These are phyloP conservation scores for Falco cherrug DNA, from an alignment of 2,797 vertebrate species.

Conservation along the genomic window DNA sequence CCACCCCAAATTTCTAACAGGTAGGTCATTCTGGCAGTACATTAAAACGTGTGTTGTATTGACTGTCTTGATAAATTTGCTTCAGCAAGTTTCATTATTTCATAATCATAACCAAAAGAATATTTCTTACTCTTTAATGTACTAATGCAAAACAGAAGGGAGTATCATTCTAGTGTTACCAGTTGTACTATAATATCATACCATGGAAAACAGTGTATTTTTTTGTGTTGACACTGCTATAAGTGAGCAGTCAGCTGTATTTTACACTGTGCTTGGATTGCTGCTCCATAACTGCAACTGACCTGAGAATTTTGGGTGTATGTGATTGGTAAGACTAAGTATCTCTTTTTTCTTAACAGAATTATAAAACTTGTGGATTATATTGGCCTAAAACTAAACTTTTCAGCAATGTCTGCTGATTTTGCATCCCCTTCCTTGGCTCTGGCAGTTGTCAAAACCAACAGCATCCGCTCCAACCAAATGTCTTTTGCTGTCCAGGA, in stretches of 20 bases:
- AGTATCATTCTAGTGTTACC: background rate
- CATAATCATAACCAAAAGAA: background rate
- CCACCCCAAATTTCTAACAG: slow-evolving; percentile 82
- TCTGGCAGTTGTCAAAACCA: slow-evolving; percentile 82
- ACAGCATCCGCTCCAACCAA: slow-evolving; percentile 77
- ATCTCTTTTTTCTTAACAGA: slow-evolving; percentile 74
- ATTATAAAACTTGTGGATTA: slow-evolving; percentile 85
- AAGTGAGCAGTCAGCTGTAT: background rate
- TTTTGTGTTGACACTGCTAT: background rate
- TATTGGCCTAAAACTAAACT: slow-evolving; percentile 84
- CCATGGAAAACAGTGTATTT: background rate
- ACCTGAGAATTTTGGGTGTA: background rate
- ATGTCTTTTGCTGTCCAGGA: slow-evolving; percentile 81
- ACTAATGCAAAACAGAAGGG: background rate
- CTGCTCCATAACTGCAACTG: background rate
- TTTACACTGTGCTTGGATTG: background rate
- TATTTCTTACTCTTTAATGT: background rate
- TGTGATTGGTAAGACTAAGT: background rate
- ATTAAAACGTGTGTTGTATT: background rate
- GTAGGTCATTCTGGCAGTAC: slow-evolving; percentile 67
- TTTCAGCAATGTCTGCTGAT: slow-evolving; percentile 68
- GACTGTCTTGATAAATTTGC: background rate
- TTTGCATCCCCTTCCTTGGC: slow-evolving; percentile 82
- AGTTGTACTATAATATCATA: background rate
- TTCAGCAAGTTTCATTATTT: background rate